Percentiles rank a stretch among this genome's conserved stretches.
phyloP scores from a whole-genome alignment of 2,888 invertebrate genomes.

The Loripinus fragilis region DNA sequence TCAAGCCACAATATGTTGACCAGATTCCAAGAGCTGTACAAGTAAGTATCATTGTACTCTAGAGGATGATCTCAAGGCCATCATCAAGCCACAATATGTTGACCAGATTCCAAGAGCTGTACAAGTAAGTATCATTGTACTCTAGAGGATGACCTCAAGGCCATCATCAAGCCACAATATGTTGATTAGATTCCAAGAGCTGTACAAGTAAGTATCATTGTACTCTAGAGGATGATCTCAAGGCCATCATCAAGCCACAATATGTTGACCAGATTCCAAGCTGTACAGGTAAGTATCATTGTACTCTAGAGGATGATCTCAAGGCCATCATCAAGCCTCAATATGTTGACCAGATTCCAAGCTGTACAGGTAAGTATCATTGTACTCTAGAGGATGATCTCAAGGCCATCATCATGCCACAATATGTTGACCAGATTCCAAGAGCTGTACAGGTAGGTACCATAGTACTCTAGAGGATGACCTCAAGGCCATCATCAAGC shows the following conservation, averaged over 20 bases:
- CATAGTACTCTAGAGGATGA: too few relatives aligned
- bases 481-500: conserved; percentile 99
- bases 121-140: not conserved
- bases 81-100: conserved; percentile 99
- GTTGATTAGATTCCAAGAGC: conserved; percentile 99
- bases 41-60: not conserved
- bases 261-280: conserved; percentile 99
- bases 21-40: conserved; percentile 98
- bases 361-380: conserved; percentile 87
- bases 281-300: conserved; percentile 84
- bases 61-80: too few relatives aligned
- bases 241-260: conserved; percentile 99
- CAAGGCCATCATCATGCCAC: too few relatives aligned
- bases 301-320: conserved; percentile 98
- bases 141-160: too few relatives aligned
- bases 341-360: conserved; percentile 99
- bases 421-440: too few relatives aligned
- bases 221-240: too few relatives aligned
- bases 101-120: conserved; percentile 99
- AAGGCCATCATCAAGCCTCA: conserved; percentile 99
- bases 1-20: conserved; percentile 99
- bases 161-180: conserved; percentile 99
- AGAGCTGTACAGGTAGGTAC: too few relatives aligned
- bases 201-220: conserved; percentile 84
- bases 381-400: too few relatives aligned